Evolutionary conservation across 2,888 invertebrate species (phyloP).

Genomic region (Ormia ochracea): DNA sequence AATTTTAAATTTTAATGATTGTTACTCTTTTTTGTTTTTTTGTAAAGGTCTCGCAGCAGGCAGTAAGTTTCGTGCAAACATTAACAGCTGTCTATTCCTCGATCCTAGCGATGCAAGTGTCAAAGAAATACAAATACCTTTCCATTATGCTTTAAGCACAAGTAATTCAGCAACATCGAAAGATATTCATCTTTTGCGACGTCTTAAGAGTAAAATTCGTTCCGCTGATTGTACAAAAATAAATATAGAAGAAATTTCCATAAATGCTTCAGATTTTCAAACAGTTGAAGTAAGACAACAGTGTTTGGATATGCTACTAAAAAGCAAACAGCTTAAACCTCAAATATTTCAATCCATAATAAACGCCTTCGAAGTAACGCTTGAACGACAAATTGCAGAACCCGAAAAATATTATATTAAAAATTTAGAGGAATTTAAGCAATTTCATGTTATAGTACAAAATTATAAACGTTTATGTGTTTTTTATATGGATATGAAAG

Average conservation of each 20-base stretch:
- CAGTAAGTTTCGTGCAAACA: conserved; percentile 80
- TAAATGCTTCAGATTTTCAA: conserved; percentile 81
- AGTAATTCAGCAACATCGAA: conserved; percentile 91
- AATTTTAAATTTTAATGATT: too few relatives aligned
- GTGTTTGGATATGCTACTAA: conserved; percentile 83
- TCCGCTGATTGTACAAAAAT: conserved; percentile 77
- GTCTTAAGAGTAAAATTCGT: conserved; percentile 83
- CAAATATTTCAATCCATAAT: conserved; percentile 79
- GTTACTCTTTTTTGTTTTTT: too few relatives aligned
- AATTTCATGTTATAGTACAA: conserved; percentile 69
- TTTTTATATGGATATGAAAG: conserved; percentile 72
- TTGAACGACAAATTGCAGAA: conserved; percentile 22
- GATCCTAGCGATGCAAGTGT: conserved; percentile 87
- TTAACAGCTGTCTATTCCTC: conserved; percentile 86
- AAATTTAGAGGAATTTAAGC: conserved; percentile 66
- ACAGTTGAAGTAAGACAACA: conserved; percentile 85
- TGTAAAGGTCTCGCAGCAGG: conserved; percentile 80
- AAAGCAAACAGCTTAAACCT: conserved; percentile 81
- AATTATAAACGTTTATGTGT: conserved; percentile 71
- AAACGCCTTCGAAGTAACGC: conserved; percentile 70
- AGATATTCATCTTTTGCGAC: conserved; percentile 90
- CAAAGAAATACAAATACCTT: conserved; percentile 91
- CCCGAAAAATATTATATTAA: conserved; percentile 68
- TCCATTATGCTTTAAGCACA: conserved; percentile 92
- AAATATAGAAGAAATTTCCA: conserved; percentile 65